Conservation (phyloP, 2,888 invertebrate species). For the Lepidochrysops patricia region DNA sequence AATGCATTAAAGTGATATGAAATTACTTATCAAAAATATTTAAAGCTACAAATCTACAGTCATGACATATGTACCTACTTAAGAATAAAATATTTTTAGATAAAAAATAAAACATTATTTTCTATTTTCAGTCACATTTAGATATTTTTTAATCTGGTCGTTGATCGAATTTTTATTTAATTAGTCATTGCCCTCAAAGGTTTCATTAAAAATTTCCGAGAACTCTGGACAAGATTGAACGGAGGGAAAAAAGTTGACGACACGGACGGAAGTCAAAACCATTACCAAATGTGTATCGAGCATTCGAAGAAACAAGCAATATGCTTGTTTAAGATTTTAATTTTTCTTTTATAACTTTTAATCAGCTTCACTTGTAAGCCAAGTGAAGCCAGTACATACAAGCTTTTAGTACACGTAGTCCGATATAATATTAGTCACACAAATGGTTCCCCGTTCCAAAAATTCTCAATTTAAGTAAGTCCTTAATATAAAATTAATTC, state of each 20-base stretch:
- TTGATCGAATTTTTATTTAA: conserved; percentile 24
- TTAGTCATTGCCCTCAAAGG: conserved; percentile 28
- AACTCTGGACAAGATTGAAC: conserved; percentile 38
- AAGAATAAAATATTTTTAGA: too few species aligned
- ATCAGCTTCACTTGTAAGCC: background rate
- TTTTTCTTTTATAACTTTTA: background rate
- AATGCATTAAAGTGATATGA: background rate
- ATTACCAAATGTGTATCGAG: conserved; percentile 53
- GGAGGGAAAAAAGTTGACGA: conserved; percentile 39
- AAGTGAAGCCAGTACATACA: too few species aligned
- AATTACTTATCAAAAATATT: too few species aligned
- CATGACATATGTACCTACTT: too few species aligned
- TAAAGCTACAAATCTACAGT: too few species aligned
- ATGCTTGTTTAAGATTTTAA: background rate
- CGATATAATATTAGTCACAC: too few species aligned
- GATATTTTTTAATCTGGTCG: background rate
- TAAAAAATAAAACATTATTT: too few species aligned
- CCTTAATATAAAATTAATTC: too few species aligned
- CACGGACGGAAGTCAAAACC: conserved; percentile 57
- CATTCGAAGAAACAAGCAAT: conserved; percentile 16
- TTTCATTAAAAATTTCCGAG: conserved; percentile 58
- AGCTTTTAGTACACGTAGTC: too few species aligned
- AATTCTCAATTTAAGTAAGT: too few species aligned
- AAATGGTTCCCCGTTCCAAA: too few species aligned
- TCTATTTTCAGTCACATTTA: background rate